These are phyloP conservation scores for Aricia artaxerxes DNA, from an alignment of 2,888 invertebrate species.

Conservation along the genomic window DNA sequence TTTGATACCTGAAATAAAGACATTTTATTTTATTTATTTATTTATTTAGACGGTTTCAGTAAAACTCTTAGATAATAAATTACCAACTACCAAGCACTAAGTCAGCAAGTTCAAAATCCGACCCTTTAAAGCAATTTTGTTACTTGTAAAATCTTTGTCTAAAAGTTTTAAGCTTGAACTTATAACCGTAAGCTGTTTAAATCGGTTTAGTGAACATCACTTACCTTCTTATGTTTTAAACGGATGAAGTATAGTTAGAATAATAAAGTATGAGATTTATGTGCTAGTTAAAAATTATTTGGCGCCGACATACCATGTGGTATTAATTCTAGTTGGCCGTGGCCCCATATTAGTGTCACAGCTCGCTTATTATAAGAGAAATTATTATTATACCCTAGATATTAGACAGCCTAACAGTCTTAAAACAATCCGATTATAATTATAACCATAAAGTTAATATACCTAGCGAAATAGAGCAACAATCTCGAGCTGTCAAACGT, in stretches of 20 bases:
- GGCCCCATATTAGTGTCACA: slow-evolving; percentile 19
- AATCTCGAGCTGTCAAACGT: no score
- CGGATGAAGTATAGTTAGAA: neutral
- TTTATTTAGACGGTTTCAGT: no score
- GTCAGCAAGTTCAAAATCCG: slow-evolving; percentile 8
- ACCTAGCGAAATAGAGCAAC: no score
- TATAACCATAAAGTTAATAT: neutral
- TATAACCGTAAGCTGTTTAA: neutral
- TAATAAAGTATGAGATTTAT: neutral
- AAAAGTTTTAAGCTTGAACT: neutral
- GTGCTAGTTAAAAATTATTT: neutral
- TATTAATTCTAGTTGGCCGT: neutral
- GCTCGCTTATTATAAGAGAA: slow-evolving; percentile 10
- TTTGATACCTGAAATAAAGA: no score
- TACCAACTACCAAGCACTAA: slow-evolving; percentile 35
- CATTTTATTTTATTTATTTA: no score
- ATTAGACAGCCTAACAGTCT: slow-evolving; percentile 18
- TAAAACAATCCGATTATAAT: slow-evolving; percentile 23
- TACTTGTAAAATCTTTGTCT: neutral
- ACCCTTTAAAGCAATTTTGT: slow-evolving; percentile 4
- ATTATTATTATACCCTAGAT: slow-evolving; percentile 14
- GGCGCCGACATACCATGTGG: neutral
- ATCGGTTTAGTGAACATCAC: neutral
- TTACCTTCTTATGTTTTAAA: neutral
- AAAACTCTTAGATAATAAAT: slow-evolving; percentile 34